Conservation (phyloP, 2,113 vertebrate genomes). For the Boulengeromyrus knoepffleri region DNA sequence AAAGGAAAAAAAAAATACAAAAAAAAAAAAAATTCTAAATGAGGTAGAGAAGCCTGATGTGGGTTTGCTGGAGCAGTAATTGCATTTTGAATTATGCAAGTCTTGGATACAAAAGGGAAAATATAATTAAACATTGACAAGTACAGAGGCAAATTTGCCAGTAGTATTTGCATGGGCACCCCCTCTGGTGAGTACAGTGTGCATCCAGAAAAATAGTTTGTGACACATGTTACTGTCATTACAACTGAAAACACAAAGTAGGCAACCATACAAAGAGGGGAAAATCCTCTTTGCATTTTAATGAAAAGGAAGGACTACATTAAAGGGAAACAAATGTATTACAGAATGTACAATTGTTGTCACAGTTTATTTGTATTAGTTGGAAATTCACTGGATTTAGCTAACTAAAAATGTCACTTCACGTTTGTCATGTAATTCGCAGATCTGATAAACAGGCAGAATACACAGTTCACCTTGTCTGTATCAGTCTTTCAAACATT, state of each 20-base stretch:
- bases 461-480: not conserved
- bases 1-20: not conserved
- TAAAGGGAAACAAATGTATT: not conserved
- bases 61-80: not conserved
- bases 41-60: not conserved
- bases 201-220: not conserved
- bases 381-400: not conserved
- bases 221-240: not conserved
- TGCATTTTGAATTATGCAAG: slow-evolving; percentile 1
- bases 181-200: not conserved
- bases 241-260: not conserved
- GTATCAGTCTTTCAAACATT: not conserved
- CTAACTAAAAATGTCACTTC: not conserved
- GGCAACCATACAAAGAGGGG: not conserved
- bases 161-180: not conserved
- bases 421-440: not conserved
- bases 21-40: not conserved
- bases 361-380: not conserved
- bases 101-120: not conserved
- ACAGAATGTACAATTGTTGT: not conserved
- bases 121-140: not conserved
- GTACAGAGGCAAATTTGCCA: slow-evolving; percentile 1
- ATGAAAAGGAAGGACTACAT: not conserved
- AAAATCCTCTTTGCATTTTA: not conserved
- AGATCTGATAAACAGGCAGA: not conserved